These are phyloP conservation scores for Bothrops jararaca DNA, from an alignment of 2,113 vertebrate genomes.

Conservation along the genomic window DNA sequence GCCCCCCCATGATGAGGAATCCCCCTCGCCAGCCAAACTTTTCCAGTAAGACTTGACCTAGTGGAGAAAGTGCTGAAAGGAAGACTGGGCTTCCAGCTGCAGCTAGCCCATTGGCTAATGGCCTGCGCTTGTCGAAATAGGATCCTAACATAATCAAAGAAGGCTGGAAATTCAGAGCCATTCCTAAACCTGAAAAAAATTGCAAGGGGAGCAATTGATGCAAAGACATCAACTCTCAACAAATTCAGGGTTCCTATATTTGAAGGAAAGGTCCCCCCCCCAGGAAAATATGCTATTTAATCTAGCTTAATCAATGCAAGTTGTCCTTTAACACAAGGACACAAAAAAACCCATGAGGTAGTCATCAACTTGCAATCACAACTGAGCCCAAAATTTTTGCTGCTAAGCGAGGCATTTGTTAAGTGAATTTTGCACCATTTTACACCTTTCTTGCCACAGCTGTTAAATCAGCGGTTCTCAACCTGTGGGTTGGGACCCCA, in stretches of 20 bases:
- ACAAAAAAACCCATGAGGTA: not conserved
- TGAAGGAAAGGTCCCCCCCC: not conserved
- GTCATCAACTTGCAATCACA: not conserved
- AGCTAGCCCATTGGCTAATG: conserved; percentile 77
- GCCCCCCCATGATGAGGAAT: conserved; percentile 79
- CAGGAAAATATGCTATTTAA: not conserved
- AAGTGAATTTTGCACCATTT: not conserved
- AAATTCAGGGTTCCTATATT: not conserved
- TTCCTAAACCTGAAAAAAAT: conserved; percentile 66
- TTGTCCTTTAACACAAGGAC: not conserved
- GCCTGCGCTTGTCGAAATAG: conserved; percentile 76
- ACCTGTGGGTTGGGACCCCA: too few relatives aligned
- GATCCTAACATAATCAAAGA: conserved; percentile 77
- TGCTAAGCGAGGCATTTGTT: not conserved
- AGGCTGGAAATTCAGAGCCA: conserved; percentile 79
- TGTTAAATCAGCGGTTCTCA: too few relatives aligned
- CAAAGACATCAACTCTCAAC: not conserved
- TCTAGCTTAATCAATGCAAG: not conserved
- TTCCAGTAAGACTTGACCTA: conserved; percentile 75
- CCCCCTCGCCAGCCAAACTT: conserved; percentile 78
- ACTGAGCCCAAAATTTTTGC: not conserved
- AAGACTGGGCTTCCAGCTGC: conserved; percentile 79
- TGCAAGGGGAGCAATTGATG: not conserved
- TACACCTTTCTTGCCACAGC: not conserved
- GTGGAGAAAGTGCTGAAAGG: conserved; percentile 73